These are phyloP conservation scores for Limulus polyphemus DNA, from an alignment of 2,888 invertebrate species.

Conservation along the genomic window DNA sequence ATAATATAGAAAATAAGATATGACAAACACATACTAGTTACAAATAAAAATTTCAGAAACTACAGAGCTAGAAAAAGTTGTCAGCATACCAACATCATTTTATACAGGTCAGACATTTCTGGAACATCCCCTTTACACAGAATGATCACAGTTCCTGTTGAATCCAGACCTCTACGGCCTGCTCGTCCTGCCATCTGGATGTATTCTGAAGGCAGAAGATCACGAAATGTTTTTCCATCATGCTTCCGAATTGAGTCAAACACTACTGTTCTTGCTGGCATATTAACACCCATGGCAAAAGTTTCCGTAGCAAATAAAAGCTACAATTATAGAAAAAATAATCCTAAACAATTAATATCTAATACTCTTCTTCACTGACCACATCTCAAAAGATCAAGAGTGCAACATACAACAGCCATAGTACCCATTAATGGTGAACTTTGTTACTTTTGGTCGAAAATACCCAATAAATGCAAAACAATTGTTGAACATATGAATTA, in stretches of 20 bases:
- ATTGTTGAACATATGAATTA: too few relatives aligned
- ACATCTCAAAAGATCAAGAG: too few relatives aligned
- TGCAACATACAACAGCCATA: too few relatives aligned
- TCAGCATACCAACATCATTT: conserved; percentile 65
- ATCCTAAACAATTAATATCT: background rate
- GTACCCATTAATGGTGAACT: too few relatives aligned
- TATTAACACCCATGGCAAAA: conserved; percentile 99
- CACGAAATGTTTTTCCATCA: conserved; percentile 67
- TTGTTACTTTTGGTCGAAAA: too few relatives aligned
- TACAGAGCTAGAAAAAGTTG: too few relatives aligned
- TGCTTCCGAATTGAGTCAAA: conserved; percentile 86
- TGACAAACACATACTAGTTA: too few relatives aligned
- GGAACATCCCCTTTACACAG: conserved; percentile 69
- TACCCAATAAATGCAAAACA: too few relatives aligned
- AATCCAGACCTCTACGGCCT: conserved; percentile 82
- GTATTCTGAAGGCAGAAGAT: conserved; percentile 80
- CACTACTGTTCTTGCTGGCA: conserved; percentile 95
- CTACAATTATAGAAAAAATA: conserved; percentile 43
- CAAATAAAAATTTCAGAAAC: too few relatives aligned
- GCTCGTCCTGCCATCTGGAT: conserved; percentile 98
- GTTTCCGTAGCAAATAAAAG: conserved; percentile 97
- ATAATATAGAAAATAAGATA: too few relatives aligned
- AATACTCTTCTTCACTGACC: too few relatives aligned
- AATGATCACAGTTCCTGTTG: conserved; percentile 88
- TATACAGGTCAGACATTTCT: conserved; percentile 53